A percentile compares a stretch with the other conserved stretches of the same genome.
phyloP scores from a whole-genome alignment of 2,888 invertebrate species.

The Pegoplata infirma region DNA sequence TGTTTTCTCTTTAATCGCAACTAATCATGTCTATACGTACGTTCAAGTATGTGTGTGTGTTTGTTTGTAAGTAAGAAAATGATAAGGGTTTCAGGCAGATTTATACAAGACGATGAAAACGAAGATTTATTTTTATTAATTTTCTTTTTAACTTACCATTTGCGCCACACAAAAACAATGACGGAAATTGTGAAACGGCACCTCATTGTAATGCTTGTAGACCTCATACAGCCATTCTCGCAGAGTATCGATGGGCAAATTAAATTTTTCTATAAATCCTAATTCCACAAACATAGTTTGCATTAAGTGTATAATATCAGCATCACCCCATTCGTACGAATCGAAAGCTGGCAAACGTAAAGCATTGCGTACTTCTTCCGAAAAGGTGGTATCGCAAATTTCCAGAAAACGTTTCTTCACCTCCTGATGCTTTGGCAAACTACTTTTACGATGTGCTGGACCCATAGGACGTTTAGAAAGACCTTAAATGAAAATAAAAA shows the following conservation, averaged over 20 bases:
- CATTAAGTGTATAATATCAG: slow-evolving; percentile 86
- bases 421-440: slow-evolving; percentile 79
- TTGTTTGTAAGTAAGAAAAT: neutral
- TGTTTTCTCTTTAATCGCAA: neutral
- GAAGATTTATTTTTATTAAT: neutral
- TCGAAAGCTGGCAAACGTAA: slow-evolving; percentile 82
- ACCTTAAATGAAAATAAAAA: slow-evolving; percentile 68
- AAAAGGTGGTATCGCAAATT: slow-evolving; percentile 78
- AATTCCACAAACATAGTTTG: slow-evolving; percentile 91
- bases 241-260: slow-evolving; percentile 84
- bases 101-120: neutral
- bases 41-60: too few species aligned
- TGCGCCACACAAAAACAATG: slow-evolving; percentile 93
- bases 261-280: slow-evolving; percentile 86
- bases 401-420: slow-evolving; percentile 78
- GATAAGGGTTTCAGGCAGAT: neutral
- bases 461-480: slow-evolving; percentile 77
- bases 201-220: slow-evolving; percentile 90
- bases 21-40: neutral
- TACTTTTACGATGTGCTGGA: slow-evolving; percentile 78
- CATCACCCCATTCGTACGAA: slow-evolving; percentile 90
- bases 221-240: slow-evolving; percentile 87
- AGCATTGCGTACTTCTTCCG: slow-evolving; percentile 78
- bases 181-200: slow-evolving; percentile 92
- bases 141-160: slow-evolving; percentile 82